Conservation (phyloP, 2,888 invertebrate species). For the Kryphioiulus occultus region DNA sequence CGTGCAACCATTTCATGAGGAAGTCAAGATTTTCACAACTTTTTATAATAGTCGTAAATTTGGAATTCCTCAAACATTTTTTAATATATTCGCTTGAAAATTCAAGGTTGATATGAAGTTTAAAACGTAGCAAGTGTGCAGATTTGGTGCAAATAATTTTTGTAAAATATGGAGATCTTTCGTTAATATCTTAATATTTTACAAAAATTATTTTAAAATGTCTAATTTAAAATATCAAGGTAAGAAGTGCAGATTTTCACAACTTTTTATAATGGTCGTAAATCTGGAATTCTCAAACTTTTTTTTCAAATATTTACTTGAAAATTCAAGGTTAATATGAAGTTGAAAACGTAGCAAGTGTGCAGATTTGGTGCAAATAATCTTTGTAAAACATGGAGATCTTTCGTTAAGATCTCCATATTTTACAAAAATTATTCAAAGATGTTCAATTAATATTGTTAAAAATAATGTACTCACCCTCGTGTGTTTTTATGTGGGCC, state of each 20-base stretch:
- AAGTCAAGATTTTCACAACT: neutral
- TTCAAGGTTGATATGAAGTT: too few species aligned
- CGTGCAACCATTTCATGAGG: neutral
- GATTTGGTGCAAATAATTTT: too few species aligned
- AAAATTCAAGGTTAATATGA: too few species aligned
- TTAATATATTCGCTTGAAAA: too few species aligned
- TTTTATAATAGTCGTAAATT: neutral
- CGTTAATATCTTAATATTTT: neutral
- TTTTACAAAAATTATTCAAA: neutral
- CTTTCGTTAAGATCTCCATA: neutral
- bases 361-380: neutral
- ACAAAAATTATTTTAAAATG: neutral
- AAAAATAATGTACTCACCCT: constrained; percentile 65
- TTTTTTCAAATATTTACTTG: too few species aligned
- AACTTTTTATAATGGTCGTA: neutral
- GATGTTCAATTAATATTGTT: neutral
- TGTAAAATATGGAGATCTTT: too few species aligned
- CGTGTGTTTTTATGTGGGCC: constrained; percentile 77
- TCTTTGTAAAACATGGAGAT: too few species aligned
- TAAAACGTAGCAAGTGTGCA: neutral
- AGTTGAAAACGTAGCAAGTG: neutral
- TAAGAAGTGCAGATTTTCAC: neutral
- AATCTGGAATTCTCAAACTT: neutral
- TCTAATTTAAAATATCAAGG: neutral
- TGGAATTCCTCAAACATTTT: too few species aligned